Evolutionary conservation across 92 coral and sea anemone species (phyloP), one percentile per base, ranked within the genome.

Genomic region (Galaxea fascicularis): DNA sequence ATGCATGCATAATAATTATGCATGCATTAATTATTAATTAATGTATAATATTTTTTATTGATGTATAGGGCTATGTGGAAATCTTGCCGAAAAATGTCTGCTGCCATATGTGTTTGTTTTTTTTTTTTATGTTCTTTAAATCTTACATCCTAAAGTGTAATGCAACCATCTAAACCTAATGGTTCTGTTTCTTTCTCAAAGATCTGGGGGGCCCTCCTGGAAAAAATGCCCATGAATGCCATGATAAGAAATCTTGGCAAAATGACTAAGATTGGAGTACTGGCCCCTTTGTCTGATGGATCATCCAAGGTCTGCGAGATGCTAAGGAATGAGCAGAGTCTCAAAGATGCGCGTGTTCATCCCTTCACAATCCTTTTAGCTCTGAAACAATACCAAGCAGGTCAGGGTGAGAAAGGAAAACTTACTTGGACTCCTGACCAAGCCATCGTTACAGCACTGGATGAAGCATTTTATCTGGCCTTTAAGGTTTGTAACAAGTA

Each of bases 161-260:
- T n/a, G n/a, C 6, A 35, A 35, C 41, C 4, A 53, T 53, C n/a
- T 53, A 53, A 18, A 5, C 4, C 58, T 12, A 12, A 3, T 53
- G 29, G 24, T 24, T 44, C 24, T 46, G 12, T 0, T 24, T 51
- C 70, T 21, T 10, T 49, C 20, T 4, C 49, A n/a, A 70, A 96
- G 99, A 85, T 96, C 13, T 96, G 99, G 99, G 82, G 70, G 29
- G 99, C 99, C 11, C 91, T 96, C 29, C 81, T 93, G 52, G 89
- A 82, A 18, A 93, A 94, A 14, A 96, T 96, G 99, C 99, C 99
- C 10, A 92, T 94, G 99, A 96, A 94, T 21, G 99, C 99, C 58
- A 91, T 96, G 98, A 96, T 96, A 30, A 74, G 98, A 74, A 96
- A 96, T 78, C 98, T 96, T 69, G 97, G 97, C 64, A 96, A 95